These are phyloP conservation scores for Poecilia picta DNA, from an alignment of 2,797 vertebrate species.

Conservation along the genomic window DNA sequence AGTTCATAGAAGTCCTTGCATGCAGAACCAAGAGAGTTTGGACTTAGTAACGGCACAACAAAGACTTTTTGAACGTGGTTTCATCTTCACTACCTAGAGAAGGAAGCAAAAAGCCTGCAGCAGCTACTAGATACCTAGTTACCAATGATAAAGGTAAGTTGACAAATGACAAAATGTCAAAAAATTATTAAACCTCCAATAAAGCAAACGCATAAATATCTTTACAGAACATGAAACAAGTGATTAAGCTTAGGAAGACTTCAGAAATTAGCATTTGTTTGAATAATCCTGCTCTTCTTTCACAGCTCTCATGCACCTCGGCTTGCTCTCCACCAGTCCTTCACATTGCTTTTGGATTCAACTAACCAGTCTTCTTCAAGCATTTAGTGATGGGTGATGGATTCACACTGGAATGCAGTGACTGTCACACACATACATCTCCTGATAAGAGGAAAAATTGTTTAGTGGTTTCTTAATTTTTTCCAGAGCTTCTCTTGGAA, in stretches of 20 bases:
- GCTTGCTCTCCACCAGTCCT: not conserved
- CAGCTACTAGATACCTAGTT: not conserved
- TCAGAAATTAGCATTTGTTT: not conserved
- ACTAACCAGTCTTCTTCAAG: not conserved
- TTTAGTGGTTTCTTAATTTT: slow-evolving; percentile 7
- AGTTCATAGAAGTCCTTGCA: not conserved
- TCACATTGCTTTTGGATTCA: not conserved
- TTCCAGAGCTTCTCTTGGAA: not conserved
- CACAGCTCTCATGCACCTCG: not conserved
- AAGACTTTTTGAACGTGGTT: not conserved
- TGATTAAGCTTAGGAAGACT: not conserved
- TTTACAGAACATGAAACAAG: not conserved
- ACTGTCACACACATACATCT: not conserved
- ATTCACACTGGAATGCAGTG: not conserved
- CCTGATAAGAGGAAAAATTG: not conserved
- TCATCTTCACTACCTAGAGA: not conserved
- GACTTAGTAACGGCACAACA: not conserved
- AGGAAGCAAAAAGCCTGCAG: not conserved
- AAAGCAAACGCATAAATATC: not conserved
- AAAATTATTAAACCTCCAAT: not conserved
- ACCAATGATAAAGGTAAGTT: not conserved
- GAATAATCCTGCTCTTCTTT: not conserved
- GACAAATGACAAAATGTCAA: not conserved
- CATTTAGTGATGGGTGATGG: not conserved
- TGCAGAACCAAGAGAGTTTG: not conserved